A percentile compares a stretch with the other conserved stretches of the same genome.
Conservation (phyloP, 1,140 invertebrate genomes). For the Stegodyphus dumicola region DNA sequence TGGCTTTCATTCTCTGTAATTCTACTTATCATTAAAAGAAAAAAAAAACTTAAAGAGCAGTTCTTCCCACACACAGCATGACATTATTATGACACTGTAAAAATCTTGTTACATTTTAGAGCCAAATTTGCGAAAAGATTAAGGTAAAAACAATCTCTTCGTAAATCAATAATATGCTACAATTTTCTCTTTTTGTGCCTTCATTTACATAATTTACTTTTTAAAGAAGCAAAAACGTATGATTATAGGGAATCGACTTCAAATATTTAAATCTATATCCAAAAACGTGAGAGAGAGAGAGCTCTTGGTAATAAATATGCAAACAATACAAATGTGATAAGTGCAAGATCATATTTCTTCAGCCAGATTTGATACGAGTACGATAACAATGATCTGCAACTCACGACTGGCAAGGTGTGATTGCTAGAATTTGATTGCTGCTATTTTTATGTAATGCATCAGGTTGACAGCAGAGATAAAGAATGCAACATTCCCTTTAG, state of each 20-base stretch:
- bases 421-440: slow-evolving; percentile 15
- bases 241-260: neutral
- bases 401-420: slow-evolving; percentile 40
- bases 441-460: slow-evolving; percentile 44
- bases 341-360: no score
- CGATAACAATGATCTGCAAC: slow-evolving; percentile 12
- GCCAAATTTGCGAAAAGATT: neutral
- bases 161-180: neutral
- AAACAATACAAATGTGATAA: no score
- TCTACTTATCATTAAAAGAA: no score
- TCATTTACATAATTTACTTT: slow-evolving; percentile 29
- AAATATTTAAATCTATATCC: slow-evolving; percentile 46
- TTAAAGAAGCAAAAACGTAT: no score
- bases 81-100: no score
- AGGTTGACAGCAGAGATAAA: neutral
- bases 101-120: no score
- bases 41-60: no score
- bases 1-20: no score
- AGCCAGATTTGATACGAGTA: neutral
- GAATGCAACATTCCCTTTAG: no score
- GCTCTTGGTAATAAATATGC: no score
- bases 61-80: no score
- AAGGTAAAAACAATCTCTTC: neutral
- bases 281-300: slow-evolving; percentile 20
- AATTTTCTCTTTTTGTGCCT: neutral